A percentile compares a stretch with the other conserved stretches of the same genome.
Evolutionary conservation across 2,888 invertebrate genomes (phyloP).

Genomic region (Encarsia formosa): DNA sequence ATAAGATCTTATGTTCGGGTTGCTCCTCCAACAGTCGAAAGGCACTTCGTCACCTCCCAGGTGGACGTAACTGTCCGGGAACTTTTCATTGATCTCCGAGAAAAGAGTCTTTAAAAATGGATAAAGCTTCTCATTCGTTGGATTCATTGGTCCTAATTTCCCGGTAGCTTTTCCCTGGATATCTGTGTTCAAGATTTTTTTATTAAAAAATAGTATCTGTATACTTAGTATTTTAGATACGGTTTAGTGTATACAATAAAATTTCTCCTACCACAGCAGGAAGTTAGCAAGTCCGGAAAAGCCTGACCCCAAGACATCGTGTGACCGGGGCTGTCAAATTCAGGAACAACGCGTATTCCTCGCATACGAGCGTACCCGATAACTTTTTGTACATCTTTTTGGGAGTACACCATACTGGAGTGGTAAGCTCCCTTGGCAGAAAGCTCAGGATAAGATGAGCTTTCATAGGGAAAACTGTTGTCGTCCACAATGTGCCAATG

Average conservation of each 20-base stretch:
- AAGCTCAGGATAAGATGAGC: slow-evolving; percentile 71
- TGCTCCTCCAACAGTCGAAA: slow-evolving; percentile 74
- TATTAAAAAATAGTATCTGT: too few species aligned
- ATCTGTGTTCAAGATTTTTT: background rate
- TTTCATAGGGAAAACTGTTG: slow-evolving; percentile 86
- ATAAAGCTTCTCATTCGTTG: slow-evolving; percentile 63
- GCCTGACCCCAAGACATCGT: slow-evolving; percentile 82
- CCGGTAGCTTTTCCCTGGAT: slow-evolving; percentile 51
- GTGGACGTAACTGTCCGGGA: slow-evolving; percentile 82
- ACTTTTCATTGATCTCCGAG: slow-evolving; percentile 64
- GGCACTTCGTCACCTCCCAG: slow-evolving; percentile 91
- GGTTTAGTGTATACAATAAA: too few species aligned
- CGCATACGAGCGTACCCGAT: slow-evolving; percentile 73
- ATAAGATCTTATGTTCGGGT: slow-evolving; percentile 61
- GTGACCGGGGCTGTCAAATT: slow-evolving; percentile 90
- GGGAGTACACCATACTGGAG: slow-evolving; percentile 62
- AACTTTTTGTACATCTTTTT: slow-evolving; percentile 61
- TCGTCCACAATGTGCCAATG: slow-evolving; percentile 97
- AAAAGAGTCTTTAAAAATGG: slow-evolving; percentile 65
- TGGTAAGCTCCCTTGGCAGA: slow-evolving; percentile 63
- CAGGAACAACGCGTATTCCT: slow-evolving; percentile 83
- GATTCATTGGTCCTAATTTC: slow-evolving; percentile 76
- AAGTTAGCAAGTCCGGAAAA: slow-evolving; percentile 68
- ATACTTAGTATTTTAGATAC: too few species aligned
- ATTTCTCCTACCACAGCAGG: slow-evolving; percentile 55